Percentiles rank a stretch among this genome's conserved stretches.
These are phyloP conservation scores for Punctoribates punctum DNA, from an alignment of 2,888 invertebrate species.

Conservation along the genomic window DNA sequence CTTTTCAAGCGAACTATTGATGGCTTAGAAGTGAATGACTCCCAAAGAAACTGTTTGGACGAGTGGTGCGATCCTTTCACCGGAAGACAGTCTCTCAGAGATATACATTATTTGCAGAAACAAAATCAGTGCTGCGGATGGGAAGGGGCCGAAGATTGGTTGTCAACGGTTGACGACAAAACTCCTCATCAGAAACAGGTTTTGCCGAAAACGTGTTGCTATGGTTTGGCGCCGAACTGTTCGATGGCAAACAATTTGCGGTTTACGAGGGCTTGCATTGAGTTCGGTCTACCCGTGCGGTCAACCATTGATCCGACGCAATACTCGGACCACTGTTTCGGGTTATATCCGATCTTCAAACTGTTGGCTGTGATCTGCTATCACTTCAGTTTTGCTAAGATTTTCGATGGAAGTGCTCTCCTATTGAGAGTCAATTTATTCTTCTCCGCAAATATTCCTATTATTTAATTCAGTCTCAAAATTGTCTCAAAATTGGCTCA, in stretches of 20 bases:
- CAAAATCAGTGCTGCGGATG: not conserved
- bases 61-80: not conserved
- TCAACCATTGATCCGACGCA: not conserved
- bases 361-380: constrained; percentile 9
- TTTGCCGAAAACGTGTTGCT: not conserved
- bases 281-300: not conserved
- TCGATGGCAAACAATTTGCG: not conserved
- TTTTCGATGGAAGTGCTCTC: constrained; percentile 24
- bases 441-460: not conserved
- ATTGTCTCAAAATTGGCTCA: not conserved
- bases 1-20: not conserved
- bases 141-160: not conserved
- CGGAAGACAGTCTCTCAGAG: not conserved
- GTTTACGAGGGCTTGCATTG: not conserved
- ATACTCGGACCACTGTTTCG: constrained; percentile 4
- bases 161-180: not conserved
- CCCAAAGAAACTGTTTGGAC: not conserved
- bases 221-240: not conserved
- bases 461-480: not conserved
- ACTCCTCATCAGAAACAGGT: not conserved
- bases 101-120: not conserved
- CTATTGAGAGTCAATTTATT: constrained; percentile 6
- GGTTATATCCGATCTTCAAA: constrained; percentile 18
- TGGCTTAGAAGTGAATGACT: not conserved
- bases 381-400: constrained; percentile 18